Percentiles rank a stretch among this genome's conserved stretches.
Conservation (phyloP, 2,113 vertebrate genomes). For the Channa maculata region DNA sequence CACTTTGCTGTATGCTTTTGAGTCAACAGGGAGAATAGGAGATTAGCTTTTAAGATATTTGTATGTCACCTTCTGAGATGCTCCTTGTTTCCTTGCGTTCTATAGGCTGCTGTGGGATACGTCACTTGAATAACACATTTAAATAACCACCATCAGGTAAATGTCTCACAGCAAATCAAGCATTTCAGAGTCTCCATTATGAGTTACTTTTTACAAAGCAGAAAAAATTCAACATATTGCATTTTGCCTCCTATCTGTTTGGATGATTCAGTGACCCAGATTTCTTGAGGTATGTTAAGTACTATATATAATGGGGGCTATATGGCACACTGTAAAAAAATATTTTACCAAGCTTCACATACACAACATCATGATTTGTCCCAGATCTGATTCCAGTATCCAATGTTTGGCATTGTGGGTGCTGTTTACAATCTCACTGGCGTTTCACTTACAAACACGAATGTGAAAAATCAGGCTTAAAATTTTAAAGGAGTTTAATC, state of each 20-base stretch:
- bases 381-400: no score
- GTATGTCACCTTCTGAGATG: slow-evolving; percentile 45
- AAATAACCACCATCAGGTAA: slow-evolving; percentile 29
- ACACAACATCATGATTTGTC: not conserved
- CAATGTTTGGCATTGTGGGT: no score
- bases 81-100: slow-evolving; percentile 45
- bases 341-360: not conserved
- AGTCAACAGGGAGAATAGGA: slow-evolving; percentile 50
- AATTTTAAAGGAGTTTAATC: no score
- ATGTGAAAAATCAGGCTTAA: no score
- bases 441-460: no score
- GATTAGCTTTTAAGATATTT: slow-evolving; percentile 64
- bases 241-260: not conserved
- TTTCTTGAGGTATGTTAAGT: not conserved
- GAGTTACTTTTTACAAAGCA: slow-evolving; percentile 15
- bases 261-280: not conserved
- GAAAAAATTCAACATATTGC: slow-evolving; percentile 11
- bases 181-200: slow-evolving; percentile 36
- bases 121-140: slow-evolving; percentile 28
- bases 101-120: slow-evolving; percentile 41
- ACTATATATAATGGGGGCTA: not conserved
- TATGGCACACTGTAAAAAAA: not conserved
- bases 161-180: slow-evolving; percentile 11
- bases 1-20: slow-evolving; percentile 35
- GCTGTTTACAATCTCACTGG: no score